Percentiles rank a stretch among this genome's conserved stretches.
These are phyloP conservation scores for fruit fly (Drosophila melanogaster) DNA, from an alignment of 1,140 invertebrate species.

Conservation along the genomic window Release_6_plus_ISO1_MT NT_037436.4:713001-713500, in stretches of 20 bases:
- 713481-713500: not conserved
- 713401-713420: slow-evolving; percentile 61
- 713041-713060: slow-evolving; percentile 61
- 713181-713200: slow-evolving; percentile 33
- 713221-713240: not conserved
- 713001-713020: slow-evolving; percentile 70
- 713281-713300: slow-evolving; percentile 9
- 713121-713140: slow-evolving; percentile 10
- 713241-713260: too few relatives aligned
- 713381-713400: slow-evolving; percentile 56
- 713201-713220: slow-evolving; percentile 7
- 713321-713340: slow-evolving; percentile 26
- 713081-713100: slow-evolving; percentile 64
- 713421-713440: slow-evolving; percentile 33
- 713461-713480: not conserved
- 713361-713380: slow-evolving; percentile 78
- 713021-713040: slow-evolving; percentile 55
- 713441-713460: slow-evolving; percentile 39
- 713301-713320: not conserved
- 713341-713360: slow-evolving; percentile 49
- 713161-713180: slow-evolving; percentile 6
- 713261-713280: too few relatives aligned
- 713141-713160: slow-evolving; percentile 33
- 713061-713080: slow-evolving; percentile 68
- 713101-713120: slow-evolving; percentile 57